phyloP scores from a whole-genome alignment of 1,140 invertebrate genomes.

The Cyclargus thomasi region DNA sequence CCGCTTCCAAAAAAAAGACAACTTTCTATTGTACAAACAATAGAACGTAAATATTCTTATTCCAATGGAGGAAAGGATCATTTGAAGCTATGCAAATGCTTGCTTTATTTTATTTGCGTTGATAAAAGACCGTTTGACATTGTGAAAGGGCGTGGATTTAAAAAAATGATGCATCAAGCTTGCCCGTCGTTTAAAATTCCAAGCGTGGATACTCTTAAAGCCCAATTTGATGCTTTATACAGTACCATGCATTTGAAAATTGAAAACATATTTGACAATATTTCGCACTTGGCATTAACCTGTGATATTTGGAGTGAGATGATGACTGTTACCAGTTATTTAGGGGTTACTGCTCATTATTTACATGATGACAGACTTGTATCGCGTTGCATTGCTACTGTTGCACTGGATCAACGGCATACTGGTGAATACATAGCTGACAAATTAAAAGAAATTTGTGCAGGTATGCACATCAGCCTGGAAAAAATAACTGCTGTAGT shows the following conservation, averaged over 20 bases:
- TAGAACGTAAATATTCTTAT: background rate
- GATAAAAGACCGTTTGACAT: slow-evolving; percentile 29
- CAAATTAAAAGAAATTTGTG: slow-evolving; percentile 28
- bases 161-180: slow-evolving; percentile 29
- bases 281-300: slow-evolving; percentile 27
- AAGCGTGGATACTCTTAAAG: slow-evolving; percentile 25
- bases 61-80: slow-evolving; percentile 14
- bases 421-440: slow-evolving; percentile 28
- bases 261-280: slow-evolving; percentile 30
- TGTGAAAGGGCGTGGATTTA: slow-evolving; percentile 23
- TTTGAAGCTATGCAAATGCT: slow-evolving; percentile 25
- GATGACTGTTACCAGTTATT: slow-evolving; percentile 32
- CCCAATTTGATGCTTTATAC: slow-evolving; percentile 24
- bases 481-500: slow-evolving; percentile 29
- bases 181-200: slow-evolving; percentile 29
- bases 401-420: slow-evolving; percentile 30
- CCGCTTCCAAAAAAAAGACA: background rate
- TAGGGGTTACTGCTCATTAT: slow-evolving; percentile 32
- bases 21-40: background rate
- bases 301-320: slow-evolving; percentile 33
- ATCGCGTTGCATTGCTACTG: slow-evolving; percentile 27
- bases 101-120: slow-evolving; percentile 29
- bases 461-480: slow-evolving; percentile 24
- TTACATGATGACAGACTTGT: slow-evolving; percentile 28
- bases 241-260: slow-evolving; percentile 26